Evolutionary conservation across 2,797 vertebrate genomes (phyloP).

Genomic region (Cossypha heuglini): DNA sequence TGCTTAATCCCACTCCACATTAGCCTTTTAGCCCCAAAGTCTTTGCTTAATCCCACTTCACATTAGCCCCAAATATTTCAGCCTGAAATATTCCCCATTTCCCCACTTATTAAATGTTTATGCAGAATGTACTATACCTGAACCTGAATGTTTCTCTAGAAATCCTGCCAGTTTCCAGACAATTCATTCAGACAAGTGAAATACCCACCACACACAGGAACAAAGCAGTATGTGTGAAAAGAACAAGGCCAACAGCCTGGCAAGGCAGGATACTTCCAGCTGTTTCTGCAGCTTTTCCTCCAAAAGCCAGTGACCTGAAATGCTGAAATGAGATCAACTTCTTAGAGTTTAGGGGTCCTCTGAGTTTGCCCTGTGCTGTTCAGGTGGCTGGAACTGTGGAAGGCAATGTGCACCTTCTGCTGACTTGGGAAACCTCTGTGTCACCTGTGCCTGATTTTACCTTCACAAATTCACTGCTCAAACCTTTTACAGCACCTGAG

Average conservation of each 20-base stretch:
- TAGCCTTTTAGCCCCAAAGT: background rate
- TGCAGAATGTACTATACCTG: background rate
- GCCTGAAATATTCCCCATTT: background rate
- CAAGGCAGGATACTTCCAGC: background rate
- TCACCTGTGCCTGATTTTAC: background rate
- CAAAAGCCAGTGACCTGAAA: background rate
- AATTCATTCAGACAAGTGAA: background rate
- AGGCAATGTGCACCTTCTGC: background rate
- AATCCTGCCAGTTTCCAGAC: background rate
- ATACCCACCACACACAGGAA: background rate
- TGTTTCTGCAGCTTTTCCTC: background rate
- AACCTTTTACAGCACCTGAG: background rate
- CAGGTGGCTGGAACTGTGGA: background rate
- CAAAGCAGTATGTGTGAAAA: background rate
- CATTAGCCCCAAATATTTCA: background rate
- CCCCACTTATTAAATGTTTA: background rate
- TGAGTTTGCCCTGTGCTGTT: background rate
- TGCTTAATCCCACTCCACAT: conserved; percentile 10
- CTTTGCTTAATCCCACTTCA: conserved; percentile 12
- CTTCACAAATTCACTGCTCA: background rate
- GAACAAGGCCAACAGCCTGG: background rate
- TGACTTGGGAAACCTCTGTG: background rate
- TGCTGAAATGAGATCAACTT: background rate
- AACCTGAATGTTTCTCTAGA: background rate
- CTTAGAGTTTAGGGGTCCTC: background rate